Conservation (phyloP, 2,888 invertebrate genomes). For the Phaonia tiefii region DNA sequence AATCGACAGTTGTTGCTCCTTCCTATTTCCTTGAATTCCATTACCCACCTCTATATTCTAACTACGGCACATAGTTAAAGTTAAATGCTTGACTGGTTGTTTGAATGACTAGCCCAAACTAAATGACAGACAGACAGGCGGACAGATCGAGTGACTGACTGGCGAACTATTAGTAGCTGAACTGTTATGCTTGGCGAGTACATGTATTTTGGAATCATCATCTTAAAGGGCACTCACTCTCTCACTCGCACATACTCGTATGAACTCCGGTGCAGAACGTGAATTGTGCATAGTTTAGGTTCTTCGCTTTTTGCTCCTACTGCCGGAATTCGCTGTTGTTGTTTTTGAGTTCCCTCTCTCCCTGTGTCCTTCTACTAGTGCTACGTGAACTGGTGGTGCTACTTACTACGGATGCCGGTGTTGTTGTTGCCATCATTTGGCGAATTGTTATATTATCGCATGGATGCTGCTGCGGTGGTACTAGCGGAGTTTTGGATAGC, state of each 20-base stretch:
- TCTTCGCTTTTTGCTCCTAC: slow-evolving; percentile 28
- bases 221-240: slow-evolving; percentile 23
- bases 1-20: no score
- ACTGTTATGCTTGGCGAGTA: slow-evolving; percentile 22
- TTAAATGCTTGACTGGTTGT: slow-evolving; percentile 44
- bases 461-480: neutral
- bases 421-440: slow-evolving; percentile 17
- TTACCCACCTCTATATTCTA: neutral
- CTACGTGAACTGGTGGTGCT: no score
- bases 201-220: slow-evolving; percentile 29
- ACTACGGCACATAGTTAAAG: slow-evolving; percentile 7
- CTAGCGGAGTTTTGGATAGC: slow-evolving; percentile 21
- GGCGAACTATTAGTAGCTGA: slow-evolving; percentile 20
- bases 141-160: slow-evolving; percentile 24
- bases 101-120: slow-evolving; percentile 41
- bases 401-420: neutral
- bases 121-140: slow-evolving; percentile 17
- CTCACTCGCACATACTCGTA: neutral
- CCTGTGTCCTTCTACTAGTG: no score
- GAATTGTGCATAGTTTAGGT: slow-evolving; percentile 44
- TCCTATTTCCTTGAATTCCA: neutral
- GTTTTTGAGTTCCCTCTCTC: no score
- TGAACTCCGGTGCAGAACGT: slow-evolving; percentile 34
- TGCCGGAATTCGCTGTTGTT: neutral
- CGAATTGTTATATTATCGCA: slow-evolving; percentile 50